Percentiles rank a stretch among this genome's conserved stretches.
These are phyloP conservation scores for Noctua pronuba DNA, from an alignment of 2,888 invertebrate species.

Conservation along the genomic window DNA sequence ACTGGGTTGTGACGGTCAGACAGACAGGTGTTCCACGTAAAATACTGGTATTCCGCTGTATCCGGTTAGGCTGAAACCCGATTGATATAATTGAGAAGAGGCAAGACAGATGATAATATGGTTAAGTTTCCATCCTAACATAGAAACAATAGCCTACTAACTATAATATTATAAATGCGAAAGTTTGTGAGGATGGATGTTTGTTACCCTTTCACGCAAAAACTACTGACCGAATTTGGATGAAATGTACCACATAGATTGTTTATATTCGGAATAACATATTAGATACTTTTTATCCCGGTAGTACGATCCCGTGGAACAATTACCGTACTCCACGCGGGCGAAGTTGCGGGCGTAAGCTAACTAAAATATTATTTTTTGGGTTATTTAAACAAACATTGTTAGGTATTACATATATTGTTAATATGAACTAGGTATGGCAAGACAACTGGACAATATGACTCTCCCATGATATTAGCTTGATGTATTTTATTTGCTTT, in stretches of 20 bases:
- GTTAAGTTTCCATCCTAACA: neutral
- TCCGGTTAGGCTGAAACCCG: too few relatives aligned
- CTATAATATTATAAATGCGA: too few relatives aligned
- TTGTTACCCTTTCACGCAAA: too few relatives aligned
- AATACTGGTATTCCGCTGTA: neutral
- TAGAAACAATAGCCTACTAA: too few relatives aligned
- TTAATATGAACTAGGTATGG: neutral
- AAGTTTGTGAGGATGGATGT: too few relatives aligned
- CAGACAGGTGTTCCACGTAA: neutral
- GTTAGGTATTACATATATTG: neutral
- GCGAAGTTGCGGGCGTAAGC: too few relatives aligned
- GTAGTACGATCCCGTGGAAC: too few relatives aligned
- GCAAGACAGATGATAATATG: neutral
- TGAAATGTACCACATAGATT: too few relatives aligned
- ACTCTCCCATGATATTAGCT: constrained; percentile 29
- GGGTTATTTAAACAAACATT: neutral
- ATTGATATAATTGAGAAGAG: neutral
- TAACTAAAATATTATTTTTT: neutral
- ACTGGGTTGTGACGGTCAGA: neutral
- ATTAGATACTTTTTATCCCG: too few relatives aligned
- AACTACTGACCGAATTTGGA: too few relatives aligned
- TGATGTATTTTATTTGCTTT: constrained; percentile 38
- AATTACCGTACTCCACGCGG: too few relatives aligned
- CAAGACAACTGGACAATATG: constrained; percentile 27
- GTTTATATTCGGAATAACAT: too few relatives aligned